Evolutionary conservation across 2,797 vertebrate species (phyloP).

Genomic region (Tarsius wallacei): DNA sequence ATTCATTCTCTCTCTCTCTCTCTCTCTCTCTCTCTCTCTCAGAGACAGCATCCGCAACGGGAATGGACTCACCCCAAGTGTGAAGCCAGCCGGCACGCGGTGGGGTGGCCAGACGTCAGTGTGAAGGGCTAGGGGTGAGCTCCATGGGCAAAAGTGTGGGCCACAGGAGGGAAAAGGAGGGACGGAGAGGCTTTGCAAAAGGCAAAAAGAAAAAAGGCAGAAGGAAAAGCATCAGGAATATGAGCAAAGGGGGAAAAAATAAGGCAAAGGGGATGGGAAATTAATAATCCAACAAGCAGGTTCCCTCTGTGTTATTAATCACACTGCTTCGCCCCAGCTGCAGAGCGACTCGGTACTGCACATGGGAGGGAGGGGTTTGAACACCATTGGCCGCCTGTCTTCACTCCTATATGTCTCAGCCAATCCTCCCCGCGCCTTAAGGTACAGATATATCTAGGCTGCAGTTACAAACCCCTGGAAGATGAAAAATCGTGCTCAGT

Average conservation of each 20-base stretch:
- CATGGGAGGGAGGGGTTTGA: slow-evolving; percentile 91
- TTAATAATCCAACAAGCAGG: slow-evolving; percentile 96
- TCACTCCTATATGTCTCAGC: slow-evolving; percentile 93
- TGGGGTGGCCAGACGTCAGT: slow-evolving; percentile 88
- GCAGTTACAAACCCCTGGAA: slow-evolving; percentile 91
- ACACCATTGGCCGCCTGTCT: slow-evolving; percentile 91
- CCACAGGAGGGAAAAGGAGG: slow-evolving; percentile 74
- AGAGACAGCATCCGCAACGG: slow-evolving; percentile 86
- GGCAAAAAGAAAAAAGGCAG: slow-evolving; percentile 69
- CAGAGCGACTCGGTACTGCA: slow-evolving; percentile 91
- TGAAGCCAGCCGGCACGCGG: slow-evolving; percentile 91
- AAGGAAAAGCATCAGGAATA: slow-evolving; percentile 89
- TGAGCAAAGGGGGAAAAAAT: slow-evolving; percentile 82
- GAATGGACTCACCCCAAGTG: slow-evolving; percentile 93
- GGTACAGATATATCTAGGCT: slow-evolving; percentile 92
- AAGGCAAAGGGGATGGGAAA: slow-evolving; percentile 92
- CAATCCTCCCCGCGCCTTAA: slow-evolving; percentile 91
- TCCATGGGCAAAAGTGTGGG: slow-evolving; percentile 88
- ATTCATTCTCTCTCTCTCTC: neutral
- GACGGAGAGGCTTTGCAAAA: slow-evolving; percentile 68
- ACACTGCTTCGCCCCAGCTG: slow-evolving; percentile 92
- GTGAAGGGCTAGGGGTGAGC: slow-evolving; percentile 90
- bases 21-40: neutral
- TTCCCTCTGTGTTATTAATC: slow-evolving; percentile 94
- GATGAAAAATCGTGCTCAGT: slow-evolving; percentile 90